Evolutionary conservation across 2,113 vertebrate genomes (phyloP).

Genomic region (Arizona elegans): DNA sequence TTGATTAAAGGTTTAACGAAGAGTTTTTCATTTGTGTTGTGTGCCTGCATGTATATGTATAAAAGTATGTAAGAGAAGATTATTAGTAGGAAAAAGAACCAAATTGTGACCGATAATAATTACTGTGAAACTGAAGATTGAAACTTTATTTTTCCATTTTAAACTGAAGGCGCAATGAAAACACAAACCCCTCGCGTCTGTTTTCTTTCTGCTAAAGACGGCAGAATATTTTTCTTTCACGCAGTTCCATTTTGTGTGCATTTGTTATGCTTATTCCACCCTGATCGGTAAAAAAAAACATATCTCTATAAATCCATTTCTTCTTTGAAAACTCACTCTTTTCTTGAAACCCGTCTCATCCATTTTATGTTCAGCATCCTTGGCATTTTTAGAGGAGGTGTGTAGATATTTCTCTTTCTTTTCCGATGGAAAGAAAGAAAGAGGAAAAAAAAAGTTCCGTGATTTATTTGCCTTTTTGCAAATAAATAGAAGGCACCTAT

Average conservation of each 20-base stretch:
- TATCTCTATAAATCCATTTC: background rate
- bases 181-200: too few species aligned
- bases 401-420: conserved; percentile 2
- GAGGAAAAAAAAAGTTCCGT: background rate
- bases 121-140: background rate
- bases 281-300: background rate
- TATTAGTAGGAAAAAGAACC: background rate
- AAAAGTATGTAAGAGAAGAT: background rate
- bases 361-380: background rate
- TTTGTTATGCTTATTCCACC: background rate
- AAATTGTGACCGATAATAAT: background rate
- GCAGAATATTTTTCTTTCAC: background rate
- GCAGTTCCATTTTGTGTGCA: background rate
- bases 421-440: background rate
- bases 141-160: background rate
- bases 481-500: background rate
- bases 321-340: background rate
- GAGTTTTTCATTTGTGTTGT: background rate
- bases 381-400: background rate
- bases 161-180: background rate
- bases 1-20: background rate
- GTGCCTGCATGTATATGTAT: background rate
- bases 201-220: background rate
- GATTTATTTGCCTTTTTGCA: background rate
- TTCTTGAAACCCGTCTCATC: background rate